Evolutionary conservation across 2,797 vertebrate genomes (phyloP).

Genomic region (Dromococcyx pavoninus): DNA sequence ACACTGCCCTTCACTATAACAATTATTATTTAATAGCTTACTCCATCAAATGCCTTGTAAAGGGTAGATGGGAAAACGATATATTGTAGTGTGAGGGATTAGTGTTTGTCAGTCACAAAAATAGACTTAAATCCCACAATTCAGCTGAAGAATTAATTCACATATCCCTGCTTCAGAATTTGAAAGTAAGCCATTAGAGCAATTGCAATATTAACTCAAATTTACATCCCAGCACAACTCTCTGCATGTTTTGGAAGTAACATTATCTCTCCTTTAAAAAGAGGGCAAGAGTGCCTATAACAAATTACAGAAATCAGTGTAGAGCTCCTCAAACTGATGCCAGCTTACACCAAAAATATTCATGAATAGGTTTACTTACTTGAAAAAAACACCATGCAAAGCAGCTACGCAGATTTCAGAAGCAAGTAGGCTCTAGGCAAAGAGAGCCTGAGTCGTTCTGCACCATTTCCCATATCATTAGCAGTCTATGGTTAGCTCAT

Average conservation of each 20-base stretch:
- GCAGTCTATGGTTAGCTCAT: neutral
- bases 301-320: neutral
- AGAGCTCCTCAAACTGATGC: neutral
- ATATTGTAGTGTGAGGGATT: constrained; percentile 1
- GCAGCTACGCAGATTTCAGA: neutral
- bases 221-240: neutral
- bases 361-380: neutral
- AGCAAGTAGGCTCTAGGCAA: neutral
- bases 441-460: neutral
- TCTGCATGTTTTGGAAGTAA: neutral
- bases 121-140: neutral
- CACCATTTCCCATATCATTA: neutral
- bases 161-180: neutral
- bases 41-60: constrained; percentile 20
- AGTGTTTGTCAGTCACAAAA: constrained; percentile 4
- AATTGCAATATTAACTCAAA: neutral
- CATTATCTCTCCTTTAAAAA: neutral
- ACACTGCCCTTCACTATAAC: constrained; percentile 10
- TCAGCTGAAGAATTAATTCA: neutral
- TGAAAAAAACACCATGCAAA: neutral
- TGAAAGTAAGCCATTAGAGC: neutral
- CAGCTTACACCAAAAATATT: neutral
- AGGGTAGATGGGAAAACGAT: constrained; percentile 8
- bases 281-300: neutral
- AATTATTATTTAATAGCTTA: constrained; percentile 49